Evolutionary conservation across 1,140 invertebrate genomes (phyloP).

Genomic region (Bombus haemorrhoidalis): DNA sequence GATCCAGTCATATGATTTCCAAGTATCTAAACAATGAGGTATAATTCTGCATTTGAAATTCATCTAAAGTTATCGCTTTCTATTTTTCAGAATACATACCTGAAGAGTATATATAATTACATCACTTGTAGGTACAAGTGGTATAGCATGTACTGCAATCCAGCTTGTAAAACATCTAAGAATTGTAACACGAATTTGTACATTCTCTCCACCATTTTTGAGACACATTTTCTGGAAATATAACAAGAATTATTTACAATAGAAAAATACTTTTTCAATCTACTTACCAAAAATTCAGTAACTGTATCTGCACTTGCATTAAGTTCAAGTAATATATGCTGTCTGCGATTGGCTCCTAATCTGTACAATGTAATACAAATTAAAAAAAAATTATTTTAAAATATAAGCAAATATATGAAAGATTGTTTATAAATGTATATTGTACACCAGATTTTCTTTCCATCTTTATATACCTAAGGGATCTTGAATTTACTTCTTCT

Average conservation of each 20-base stretch:
- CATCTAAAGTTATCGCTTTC: not conserved
- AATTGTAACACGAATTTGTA: conserved; percentile 85
- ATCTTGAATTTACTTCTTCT: conserved; percentile 95
- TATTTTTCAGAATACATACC: conserved; percentile 58
- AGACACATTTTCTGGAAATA: conserved; percentile 86
- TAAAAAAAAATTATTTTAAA: not conserved
- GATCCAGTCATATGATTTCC: conserved; percentile 86
- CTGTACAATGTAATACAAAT: conserved; percentile 75
- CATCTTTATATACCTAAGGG: conserved; percentile 84
- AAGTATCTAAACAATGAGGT: conserved; percentile 80
- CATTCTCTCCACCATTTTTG: conserved; percentile 83
- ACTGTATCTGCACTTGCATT: conserved; percentile 86
- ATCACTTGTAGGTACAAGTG: conserved; percentile 86
- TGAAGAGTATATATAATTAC: conserved; percentile 88
- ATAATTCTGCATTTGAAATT: not conserved
- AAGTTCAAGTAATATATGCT: conserved; percentile 91
- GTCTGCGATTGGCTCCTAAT: conserved; percentile 94
- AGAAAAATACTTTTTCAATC: not conserved
- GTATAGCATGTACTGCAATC: conserved; percentile 89
- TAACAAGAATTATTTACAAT: not conserved
- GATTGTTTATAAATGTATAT: not conserved
- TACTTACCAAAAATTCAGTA: conserved; percentile 88
- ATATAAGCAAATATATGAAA: not conserved
- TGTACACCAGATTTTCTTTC: not conserved
- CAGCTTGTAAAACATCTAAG: conserved; percentile 92